Evolutionary conservation across 2,797 vertebrate species (phyloP).

Genomic region (Sebastes dallii): DNA sequence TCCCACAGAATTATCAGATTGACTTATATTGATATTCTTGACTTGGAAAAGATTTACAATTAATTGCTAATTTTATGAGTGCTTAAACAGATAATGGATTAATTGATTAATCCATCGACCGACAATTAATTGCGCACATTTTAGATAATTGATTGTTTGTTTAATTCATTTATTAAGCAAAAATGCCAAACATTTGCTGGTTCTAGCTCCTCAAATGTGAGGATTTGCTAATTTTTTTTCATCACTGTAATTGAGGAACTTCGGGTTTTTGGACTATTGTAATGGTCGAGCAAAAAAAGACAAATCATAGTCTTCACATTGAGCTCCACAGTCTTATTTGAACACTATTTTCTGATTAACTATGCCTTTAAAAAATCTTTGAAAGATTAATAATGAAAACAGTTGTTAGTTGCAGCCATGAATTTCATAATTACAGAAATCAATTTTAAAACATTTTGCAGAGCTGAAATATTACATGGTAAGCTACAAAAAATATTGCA

Average conservation of each 20-base stretch:
- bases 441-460: conserved; percentile 2
- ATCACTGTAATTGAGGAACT: not conserved
- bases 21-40: not conserved
- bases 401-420: not conserved
- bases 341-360: not conserved
- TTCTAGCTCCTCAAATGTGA: not conserved
- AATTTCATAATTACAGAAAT: not conserved
- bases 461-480: not conserved
- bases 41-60: not conserved
- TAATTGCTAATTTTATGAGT: not conserved
- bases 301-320: not conserved
- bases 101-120: not conserved
- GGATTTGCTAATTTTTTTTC: not conserved
- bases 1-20: not conserved
- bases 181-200: not conserved
- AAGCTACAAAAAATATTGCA: conserved; percentile 7
- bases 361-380: not conserved
- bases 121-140: not conserved
- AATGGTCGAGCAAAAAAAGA: not conserved
- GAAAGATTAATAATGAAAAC: not conserved
- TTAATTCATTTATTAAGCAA: not conserved
- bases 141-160: not conserved
- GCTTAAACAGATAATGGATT: not conserved
- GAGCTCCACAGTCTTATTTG: not conserved
- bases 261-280: not conserved